These are phyloP conservation scores for Orius insidiosus DNA, from an alignment of 1,140 invertebrate genomes.

Conservation along the genomic window DNA sequence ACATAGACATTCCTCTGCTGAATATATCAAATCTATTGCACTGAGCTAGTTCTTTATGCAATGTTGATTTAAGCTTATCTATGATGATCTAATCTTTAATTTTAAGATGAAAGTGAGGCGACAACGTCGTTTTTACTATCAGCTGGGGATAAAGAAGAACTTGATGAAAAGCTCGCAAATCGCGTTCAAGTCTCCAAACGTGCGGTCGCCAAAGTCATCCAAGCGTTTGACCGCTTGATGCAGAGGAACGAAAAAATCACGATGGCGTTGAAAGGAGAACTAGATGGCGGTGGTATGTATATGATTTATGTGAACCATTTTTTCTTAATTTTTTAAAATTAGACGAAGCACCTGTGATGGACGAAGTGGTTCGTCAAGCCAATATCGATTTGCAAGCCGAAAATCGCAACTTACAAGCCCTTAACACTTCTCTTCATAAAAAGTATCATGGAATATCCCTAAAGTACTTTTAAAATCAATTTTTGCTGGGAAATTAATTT, in stretches of 20 bases:
- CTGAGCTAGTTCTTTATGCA: too few species aligned
- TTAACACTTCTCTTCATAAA: conserved; percentile 84
- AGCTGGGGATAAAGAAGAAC: conserved; percentile 94
- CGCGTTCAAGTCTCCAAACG: conserved; percentile 81
- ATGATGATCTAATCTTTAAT: neutral
- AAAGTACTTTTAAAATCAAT: conserved; percentile 44
- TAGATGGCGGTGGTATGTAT: conserved; percentile 36
- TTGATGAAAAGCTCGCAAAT: conserved; percentile 89
- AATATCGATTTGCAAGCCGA: conserved; percentile 78
- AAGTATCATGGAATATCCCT: conserved; percentile 82
- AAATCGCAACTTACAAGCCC: conserved; percentile 77
- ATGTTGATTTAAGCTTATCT: neutral
- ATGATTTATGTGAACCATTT: too few species aligned
- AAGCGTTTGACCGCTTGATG: conserved; percentile 86
- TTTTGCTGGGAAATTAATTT: conserved; percentile 8
- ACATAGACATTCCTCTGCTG: too few species aligned
- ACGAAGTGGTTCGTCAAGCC: conserved; percentile 62
- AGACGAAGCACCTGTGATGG: conserved; percentile 51
- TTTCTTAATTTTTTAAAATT: neutral
- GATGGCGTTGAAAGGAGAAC: conserved; percentile 67
- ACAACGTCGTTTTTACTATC: conserved; percentile 90
- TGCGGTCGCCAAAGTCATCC: conserved; percentile 88
- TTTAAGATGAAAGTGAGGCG: conserved; percentile 84
- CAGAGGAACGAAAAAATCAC: conserved; percentile 87
- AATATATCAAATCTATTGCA: too few species aligned